Percentiles rank a stretch among this genome's conserved stretches.
These are phyloP conservation scores for Protonemura montana DNA, from an alignment of 2,888 invertebrate genomes.

Conservation along the genomic window DNA sequence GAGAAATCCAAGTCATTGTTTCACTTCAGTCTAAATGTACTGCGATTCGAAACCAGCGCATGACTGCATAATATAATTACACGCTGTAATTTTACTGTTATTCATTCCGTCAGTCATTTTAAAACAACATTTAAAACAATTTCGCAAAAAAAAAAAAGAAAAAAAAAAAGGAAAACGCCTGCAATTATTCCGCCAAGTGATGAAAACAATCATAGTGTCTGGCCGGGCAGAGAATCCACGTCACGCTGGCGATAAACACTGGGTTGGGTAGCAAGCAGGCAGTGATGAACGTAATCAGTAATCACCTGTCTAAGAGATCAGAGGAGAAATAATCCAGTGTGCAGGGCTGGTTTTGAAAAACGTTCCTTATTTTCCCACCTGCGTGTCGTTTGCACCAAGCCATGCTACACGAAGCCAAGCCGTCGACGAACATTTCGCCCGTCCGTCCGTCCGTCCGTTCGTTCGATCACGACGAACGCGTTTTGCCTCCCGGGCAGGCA, in stretches of 20 bases:
- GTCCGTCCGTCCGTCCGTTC: neutral
- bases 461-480: neutral
- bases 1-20: too few species aligned
- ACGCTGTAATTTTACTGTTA: neutral
- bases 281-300: neutral
- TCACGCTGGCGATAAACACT: neutral
- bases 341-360: conserved; percentile 8
- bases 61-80: too few species aligned
- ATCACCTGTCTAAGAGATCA: conserved; percentile 30
- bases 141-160: too few species aligned
- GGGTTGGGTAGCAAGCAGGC: conserved; percentile 8
- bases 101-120: neutral
- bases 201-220: neutral
- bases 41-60: too few species aligned
- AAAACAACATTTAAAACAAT: neutral
- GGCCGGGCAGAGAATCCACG: neutral
- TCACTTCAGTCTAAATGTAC: too few species aligned
- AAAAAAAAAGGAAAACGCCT: too few species aligned
- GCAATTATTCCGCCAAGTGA: neutral
- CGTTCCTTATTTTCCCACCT: neutral
- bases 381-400: neutral
- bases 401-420: neutral
- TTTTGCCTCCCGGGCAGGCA: neutral
- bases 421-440: neutral
- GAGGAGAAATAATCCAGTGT: neutral